Base-by-base conservation (phyloP, 2,113 vertebrate genomes). In the Sebastes schlegelii region DNA sequence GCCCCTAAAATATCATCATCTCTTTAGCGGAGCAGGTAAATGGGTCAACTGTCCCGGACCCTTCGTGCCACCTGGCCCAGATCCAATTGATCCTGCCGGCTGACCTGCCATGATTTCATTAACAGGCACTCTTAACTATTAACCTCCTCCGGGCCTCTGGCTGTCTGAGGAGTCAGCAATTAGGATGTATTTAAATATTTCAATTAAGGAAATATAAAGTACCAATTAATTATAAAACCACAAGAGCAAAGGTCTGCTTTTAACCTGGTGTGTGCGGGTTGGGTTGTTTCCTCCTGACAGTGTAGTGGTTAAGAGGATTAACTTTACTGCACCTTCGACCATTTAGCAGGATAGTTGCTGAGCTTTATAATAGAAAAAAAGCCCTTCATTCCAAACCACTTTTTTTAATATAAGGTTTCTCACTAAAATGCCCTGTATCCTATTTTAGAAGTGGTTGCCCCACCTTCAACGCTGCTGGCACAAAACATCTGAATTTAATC, bases 21-120 rank as follows among this genome's bases (percentile, higher is more conserved):
- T 87, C 21, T 66, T 62, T 34, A 58, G 71, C 5, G 0, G 64
- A 58, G 65, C 43, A 60, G 79, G 68, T 84, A 85, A 87, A 51
- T 6, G 57, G 71, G 81, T 88, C 92, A 87, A 65, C 82, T 82
- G 74, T 86, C 66, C 69, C 61, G 52, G 52, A 91, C 62, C 72
- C 40, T 51, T 42, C 60, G 46, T 77, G 43, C 65, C 19, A 3
- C 63, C 46, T 74, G 66, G 84, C 52, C 81, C 77, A 88, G 43
- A 82, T 90, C 77, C 81, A 84, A 80, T 86, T 93, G 94, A 89
- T 92, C 92, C 85, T 61, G 67, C 69, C 74, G 72, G 81, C 82
- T 89, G 87, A 85, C 83, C 90, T 46, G 76, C 66, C 46, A 2
- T 77, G 73, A 88, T 90, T 93, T 89, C 90, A 87, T 90, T 90